These are phyloP conservation scores for Athene cunicularia DNA, from an alignment of 2,113 vertebrate species.

Conservation along the genomic window DNA sequence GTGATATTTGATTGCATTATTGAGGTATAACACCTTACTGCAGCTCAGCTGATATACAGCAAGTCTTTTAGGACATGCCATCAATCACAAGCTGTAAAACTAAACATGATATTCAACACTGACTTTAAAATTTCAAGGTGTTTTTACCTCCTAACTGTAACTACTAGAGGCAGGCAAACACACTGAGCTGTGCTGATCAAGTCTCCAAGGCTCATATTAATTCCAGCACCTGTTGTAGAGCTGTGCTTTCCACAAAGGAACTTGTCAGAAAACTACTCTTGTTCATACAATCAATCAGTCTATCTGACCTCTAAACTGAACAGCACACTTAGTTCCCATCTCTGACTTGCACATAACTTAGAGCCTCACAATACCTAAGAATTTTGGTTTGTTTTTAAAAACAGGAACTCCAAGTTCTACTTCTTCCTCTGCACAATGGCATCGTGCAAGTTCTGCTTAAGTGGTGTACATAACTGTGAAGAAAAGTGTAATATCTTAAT, in stretches of 20 bases:
- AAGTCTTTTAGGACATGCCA: not conserved
- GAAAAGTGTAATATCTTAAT: not conserved
- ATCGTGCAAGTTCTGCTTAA: not conserved
- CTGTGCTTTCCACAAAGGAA: not conserved
- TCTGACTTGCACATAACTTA: not conserved
- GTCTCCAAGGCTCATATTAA: not conserved
- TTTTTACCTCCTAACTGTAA: not conserved
- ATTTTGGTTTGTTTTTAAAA: not conserved
- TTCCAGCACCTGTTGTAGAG: accelerated
- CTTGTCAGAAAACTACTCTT: not conserved
- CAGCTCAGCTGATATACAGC: not conserved
- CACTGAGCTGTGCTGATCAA: not conserved
- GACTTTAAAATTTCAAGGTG: not conserved
- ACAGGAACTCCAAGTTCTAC: not conserved
- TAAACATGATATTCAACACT: not conserved
- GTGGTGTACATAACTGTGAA: not conserved
- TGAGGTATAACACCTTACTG: accelerated
- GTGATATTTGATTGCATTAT: not conserved
- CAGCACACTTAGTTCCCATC: not conserved
- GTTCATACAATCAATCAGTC: not conserved
- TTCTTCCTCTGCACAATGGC: not conserved
- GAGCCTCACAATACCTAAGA: not conserved
- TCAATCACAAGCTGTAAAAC: not conserved
- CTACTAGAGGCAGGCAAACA: not conserved
- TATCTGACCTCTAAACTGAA: not conserved